Evolutionary conservation across 2,113 vertebrate species (phyloP), one percentile per base, ranked within the genome.

Genomic region (Paramisgurnus dabryanus): DNA sequence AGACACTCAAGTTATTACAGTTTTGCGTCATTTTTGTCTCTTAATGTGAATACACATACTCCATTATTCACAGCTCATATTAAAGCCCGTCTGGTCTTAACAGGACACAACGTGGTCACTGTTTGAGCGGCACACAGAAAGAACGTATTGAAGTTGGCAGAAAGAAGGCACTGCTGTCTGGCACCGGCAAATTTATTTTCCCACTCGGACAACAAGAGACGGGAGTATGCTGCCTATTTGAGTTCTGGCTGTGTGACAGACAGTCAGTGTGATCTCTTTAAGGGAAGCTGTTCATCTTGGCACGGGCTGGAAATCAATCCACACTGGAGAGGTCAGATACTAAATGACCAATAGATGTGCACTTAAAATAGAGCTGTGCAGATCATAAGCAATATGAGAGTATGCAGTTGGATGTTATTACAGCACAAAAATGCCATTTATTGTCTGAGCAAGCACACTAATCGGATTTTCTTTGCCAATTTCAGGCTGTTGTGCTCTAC

Each of bases 121-220:
- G 79, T 76, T 70, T 77, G 49, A 84, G 69, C 61, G 81, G 53
- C 81, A 74, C 63, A 47, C 8, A 72, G 61, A 78, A 64, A 70
- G 57, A 71, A 67, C 53, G 68, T 63, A 55, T 55, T 53, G 17
- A 53, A 40, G 64, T 68, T 71, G 67, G 78, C 78, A 79, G 34
- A 22, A 57, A 69, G 40, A 27, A 43, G 12, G 66, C 60, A 67
- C 43, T 13, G 49, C 18, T 53, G 39, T 57, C 68, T 70, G 68
- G 49, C 49, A 49, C 53, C 47, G 34, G 45, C 17, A 12, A 64
- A 27, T 58, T 61, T 55, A 57, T 65, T 82, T 49, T 69, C 71
- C 61, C 55, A 55, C 57, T 66, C 68, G 18, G 67, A 57, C 63
- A 67, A 63, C 61, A 77, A 69, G 74, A 77, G 63, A 45, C 79